A percentile compares a stretch with the other conserved stretches of the same genome.
These are phyloP conservation scores for Melanaphis sacchari DNA, from an alignment of 1,140 invertebrate species.

Conservation along the genomic window DNA sequence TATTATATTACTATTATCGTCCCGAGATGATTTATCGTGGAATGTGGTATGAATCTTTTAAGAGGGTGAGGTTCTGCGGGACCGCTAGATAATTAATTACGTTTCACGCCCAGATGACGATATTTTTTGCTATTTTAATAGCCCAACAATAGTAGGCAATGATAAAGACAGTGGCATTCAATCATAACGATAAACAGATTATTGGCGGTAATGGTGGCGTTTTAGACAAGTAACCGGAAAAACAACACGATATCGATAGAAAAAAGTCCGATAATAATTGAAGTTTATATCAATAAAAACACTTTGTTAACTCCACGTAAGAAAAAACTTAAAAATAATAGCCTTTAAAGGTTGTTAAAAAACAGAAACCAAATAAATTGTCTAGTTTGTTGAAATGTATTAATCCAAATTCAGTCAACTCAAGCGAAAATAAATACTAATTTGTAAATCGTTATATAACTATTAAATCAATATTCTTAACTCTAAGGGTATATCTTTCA, in stretches of 20 bases:
- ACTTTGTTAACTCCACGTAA: not conserved
- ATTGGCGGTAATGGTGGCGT: not conserved
- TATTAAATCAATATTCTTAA: not conserved
- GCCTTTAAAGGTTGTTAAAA: not conserved
- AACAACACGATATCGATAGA: not conserved
- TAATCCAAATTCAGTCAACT: not conserved
- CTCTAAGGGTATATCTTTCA: not conserved
- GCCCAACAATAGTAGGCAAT: not conserved
- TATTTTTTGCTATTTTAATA: not conserved
- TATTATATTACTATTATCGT: not conserved
- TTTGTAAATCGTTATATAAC: not conserved
- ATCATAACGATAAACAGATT: not conserved
- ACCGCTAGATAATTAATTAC: not conserved
- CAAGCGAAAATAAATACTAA: not conserved
- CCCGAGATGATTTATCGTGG: not conserved
- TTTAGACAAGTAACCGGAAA: not conserved
- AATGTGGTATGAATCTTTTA: not conserved
- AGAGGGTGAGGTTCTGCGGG: not conserved
- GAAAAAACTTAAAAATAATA: not conserved
- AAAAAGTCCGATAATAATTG: not conserved
- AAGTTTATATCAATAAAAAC: too few species aligned
- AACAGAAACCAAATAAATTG: not conserved
- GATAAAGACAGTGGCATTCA: not conserved
- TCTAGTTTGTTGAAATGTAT: not conserved
- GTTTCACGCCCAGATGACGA: not conserved